Base-by-base conservation (phyloP, 2,113 vertebrate genomes). In the Sceloporus undulatus region DNA sequence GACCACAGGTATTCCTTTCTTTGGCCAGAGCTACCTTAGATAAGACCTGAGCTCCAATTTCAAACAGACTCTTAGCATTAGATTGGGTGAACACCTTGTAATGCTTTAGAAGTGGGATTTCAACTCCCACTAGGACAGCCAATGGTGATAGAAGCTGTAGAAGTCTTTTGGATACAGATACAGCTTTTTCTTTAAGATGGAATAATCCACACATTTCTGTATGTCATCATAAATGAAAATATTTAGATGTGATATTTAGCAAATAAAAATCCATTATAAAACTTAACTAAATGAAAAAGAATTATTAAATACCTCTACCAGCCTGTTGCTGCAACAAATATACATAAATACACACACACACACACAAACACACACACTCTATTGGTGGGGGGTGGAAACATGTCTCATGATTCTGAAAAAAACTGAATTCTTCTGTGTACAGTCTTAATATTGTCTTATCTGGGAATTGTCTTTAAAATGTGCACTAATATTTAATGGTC, bases 221-320 rank as follows among this genome's bases (percentile, higher is more conserved):
- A 18, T 87, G n/a, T 91, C 84, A 92, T 78, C 90, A 85, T 48
- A 88, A 0, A 71, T 62, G 86, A 70, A 89, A 85, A 40, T 13
- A 62, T 38, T 29, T 70, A 71, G 52, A 19, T 89, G 48, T 73
- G 38, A 89, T 56, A 42, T 48, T 85, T 18, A 91, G 40, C 78
- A 92, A 94, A 90, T 84, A 90, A 91, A 88, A 91, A 91, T 71
- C 83, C 82, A 91, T 4, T 21, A 75, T 75, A 90, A 70, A 23
- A 70, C 66, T 90, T 48, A 92, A 88, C 62, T 89, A 3, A 84
- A 79, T 85, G 71, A 90, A 3, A 84, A 79, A 86, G 71, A 18
- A 52, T 16, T 48, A 89, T 5, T 73, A 87, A 91, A 91, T 66
- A 66, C 89, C 88, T 91, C 78, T 34, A 90, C 38, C 83, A 78